Evolutionary conservation across 2,797 vertebrate species (phyloP).

Genomic region (Danio aesculapii): DNA sequence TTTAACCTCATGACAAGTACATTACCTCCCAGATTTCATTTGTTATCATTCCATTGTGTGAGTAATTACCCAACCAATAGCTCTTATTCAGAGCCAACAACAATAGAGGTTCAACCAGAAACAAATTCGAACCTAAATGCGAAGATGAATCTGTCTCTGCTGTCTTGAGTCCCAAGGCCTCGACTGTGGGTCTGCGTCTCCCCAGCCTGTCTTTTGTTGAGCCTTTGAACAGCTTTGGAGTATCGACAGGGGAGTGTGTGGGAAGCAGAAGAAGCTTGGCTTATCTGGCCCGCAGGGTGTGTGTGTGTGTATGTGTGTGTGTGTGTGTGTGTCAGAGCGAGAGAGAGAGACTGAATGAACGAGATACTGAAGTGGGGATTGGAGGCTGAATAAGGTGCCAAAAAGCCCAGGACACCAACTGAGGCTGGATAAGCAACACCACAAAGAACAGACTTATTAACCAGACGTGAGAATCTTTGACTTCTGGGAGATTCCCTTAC

Average conservation of each 20-base stretch:
- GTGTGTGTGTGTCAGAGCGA: conserved; percentile 50
- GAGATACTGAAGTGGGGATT: conserved; percentile 42
- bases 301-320: conserved; percentile 57
- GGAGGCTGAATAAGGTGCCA: conserved; percentile 72
- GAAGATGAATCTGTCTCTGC: conserved; percentile 47
- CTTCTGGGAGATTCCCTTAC: conserved; percentile 25
- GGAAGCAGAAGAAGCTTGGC: conserved; percentile 76
- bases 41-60: conserved; percentile 27
- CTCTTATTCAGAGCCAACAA: conserved; percentile 24
- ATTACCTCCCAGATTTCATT: conserved; percentile 12
- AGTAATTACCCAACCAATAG: conserved; percentile 34
- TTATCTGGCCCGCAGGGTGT: conserved; percentile 73
- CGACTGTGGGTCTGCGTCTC: conserved; percentile 56
- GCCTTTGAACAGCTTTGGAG: conserved; percentile 70
- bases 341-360: conserved; percentile 44
- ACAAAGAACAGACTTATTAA: conserved; percentile 59
- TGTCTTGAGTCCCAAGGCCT: conserved; percentile 34
- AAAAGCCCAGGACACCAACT: conserved; percentile 72
- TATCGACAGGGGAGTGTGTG: conserved; percentile 77
- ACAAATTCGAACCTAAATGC: conserved; percentile 34
- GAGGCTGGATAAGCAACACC: conserved; percentile 71
- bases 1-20: not conserved
- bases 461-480: conserved; percentile 65
- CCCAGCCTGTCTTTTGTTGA: conserved; percentile 61
- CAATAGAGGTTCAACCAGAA: conserved; percentile 36